A percentile compares a stretch with the other conserved stretches of the same genome.
phyloP scores from a whole-genome alignment of 35 echinoderm and acorn worm species.

The Nesometra sesokonis region DNA sequence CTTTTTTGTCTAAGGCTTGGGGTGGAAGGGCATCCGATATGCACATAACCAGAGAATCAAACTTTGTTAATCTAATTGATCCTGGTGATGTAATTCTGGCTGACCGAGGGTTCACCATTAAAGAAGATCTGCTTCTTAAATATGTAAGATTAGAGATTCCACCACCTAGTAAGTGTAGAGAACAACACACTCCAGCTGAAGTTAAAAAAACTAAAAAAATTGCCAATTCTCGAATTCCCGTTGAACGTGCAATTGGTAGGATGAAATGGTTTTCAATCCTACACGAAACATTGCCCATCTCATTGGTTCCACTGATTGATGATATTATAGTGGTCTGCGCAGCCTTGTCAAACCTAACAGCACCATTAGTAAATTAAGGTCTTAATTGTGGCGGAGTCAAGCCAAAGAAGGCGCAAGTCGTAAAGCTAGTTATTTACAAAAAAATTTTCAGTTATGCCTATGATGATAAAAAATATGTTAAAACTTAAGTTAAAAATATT shows the following conservation, averaged over 20 bases:
- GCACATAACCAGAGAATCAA: constrained; percentile 35
- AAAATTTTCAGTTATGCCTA: neutral
- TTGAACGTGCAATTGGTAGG: constrained; percentile 47
- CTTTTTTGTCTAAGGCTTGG: constrained; percentile 55
- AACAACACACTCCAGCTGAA: constrained; percentile 33
- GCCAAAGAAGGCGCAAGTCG: no score
- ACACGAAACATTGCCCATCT: constrained; percentile 35
- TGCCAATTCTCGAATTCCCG: constrained; percentile 40
- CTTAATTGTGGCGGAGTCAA: neutral
- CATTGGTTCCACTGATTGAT: constrained; percentile 31
- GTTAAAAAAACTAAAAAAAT: constrained; percentile 54
- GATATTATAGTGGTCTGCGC: constrained; percentile 47
- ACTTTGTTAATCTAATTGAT: constrained; percentile 36
- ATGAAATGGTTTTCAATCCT: constrained; percentile 55
- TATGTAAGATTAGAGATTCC: constrained; percentile 29
- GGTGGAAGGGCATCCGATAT: constrained; percentile 49
- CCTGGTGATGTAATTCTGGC: constrained; percentile 35
- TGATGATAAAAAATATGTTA: neutral
- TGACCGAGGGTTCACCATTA: constrained; percentile 36
- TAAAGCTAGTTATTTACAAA: neutral
- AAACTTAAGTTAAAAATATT: no score
- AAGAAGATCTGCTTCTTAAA: constrained; percentile 27
- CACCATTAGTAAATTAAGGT: constrained; percentile 25
- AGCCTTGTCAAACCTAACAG: constrained; percentile 35
- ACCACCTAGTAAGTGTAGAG: constrained; percentile 26